Evolutionary conservation across 2,113 vertebrate genomes (phyloP), one percentile per base, ranked within the genome.

Genomic region (Nymphicus hollandicus): DNA sequence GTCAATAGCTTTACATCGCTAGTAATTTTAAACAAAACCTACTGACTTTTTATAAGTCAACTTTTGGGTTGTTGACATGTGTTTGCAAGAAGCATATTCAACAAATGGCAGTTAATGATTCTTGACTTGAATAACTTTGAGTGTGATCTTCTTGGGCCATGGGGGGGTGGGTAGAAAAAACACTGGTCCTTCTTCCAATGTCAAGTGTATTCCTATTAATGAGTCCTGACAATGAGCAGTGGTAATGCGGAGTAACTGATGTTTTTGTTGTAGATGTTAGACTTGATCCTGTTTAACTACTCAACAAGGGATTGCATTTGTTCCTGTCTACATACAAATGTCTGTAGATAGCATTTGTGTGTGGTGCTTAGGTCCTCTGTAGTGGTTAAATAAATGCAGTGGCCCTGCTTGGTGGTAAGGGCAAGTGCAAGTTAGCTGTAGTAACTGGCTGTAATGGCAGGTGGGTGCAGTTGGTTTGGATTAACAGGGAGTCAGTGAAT

Each of bases 281-380:
- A n/a, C 19, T 41, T 72, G 29, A 11, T 79, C 11, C 43, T 61
- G 10, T 68, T 74, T 91, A 25, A 27, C 16, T 64, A 0, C 43
- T 70, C 12, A 50, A 4, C 22, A 78, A 39, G 11, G 50, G 58
- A 28, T 27, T 47, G 4, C 4, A 8, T 43, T 60, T 83, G 6
- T 52, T 85, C 6, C 33, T 60, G 20, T 28, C 23, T 43, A 0
- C 4, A 0, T 43, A 4, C 2, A 8, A 7, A 0, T 58, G 4
- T 63, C 55, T 60, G 49, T 65, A 58, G 43, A 1, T 17, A 39
- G 53, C 25, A 10, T 10, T 46, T 2, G 1, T 16, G 11, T 24
- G 20, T 29, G 56, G 29, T 41, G 14, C 63, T 46, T 11, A 53
- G 31, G 10, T 68, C 25, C 15, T 0, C 0, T 35, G 10, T 7